Evolutionary conservation across 2,797 vertebrate species (phyloP).

Genomic region (Clamator glandarius): DNA sequence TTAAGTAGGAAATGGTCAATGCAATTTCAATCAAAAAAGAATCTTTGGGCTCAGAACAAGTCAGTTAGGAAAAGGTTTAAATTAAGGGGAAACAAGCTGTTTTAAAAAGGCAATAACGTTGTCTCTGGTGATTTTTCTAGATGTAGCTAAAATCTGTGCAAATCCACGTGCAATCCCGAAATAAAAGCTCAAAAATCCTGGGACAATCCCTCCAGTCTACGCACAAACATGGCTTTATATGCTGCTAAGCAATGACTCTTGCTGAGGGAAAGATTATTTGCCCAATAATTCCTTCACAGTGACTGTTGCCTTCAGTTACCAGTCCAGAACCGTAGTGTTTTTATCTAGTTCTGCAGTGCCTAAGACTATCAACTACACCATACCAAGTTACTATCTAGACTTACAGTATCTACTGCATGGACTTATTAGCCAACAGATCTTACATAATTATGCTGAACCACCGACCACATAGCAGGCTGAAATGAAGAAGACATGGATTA

Average conservation of each 20-base stretch:
- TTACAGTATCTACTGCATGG: background rate
- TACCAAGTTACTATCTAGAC: background rate
- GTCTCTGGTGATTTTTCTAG: background rate
- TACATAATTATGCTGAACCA: constrained; percentile 25
- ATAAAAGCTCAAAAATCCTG: background rate
- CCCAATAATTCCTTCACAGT: background rate
- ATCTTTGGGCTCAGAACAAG: constrained; percentile 17
- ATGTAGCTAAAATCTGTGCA: constrained; percentile 10
- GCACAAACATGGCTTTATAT: background rate
- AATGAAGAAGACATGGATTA: background rate
- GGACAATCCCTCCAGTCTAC: background rate
- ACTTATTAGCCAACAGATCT: background rate
- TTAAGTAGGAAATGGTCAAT: background rate
- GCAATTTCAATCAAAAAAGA: background rate
- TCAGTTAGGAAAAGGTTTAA: constrained; percentile 8
- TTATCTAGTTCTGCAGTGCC: background rate
- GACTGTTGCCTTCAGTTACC: background rate
- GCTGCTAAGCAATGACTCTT: background rate
- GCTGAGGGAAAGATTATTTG: background rate
- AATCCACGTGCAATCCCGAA: constrained; percentile 19
- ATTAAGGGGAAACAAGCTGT: background rate
- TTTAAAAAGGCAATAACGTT: constrained; percentile 7
- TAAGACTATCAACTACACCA: background rate
- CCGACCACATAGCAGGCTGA: background rate
- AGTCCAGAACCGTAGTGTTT: background rate